Base-by-base conservation (phyloP, 2,797 vertebrate genomes). In the Chelidonichthys spinosus region DNA sequence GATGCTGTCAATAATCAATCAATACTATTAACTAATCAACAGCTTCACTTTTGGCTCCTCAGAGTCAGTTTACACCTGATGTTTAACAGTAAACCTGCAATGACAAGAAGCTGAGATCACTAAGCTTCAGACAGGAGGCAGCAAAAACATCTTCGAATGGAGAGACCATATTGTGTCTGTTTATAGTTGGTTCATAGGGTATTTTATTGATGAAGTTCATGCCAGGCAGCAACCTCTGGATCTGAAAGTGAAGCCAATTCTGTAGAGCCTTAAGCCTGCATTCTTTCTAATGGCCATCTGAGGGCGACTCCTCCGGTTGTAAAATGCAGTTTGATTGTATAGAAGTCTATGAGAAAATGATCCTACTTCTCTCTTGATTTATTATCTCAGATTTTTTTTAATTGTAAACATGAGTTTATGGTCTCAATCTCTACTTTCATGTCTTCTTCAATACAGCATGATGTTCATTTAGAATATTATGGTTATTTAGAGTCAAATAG, bases 1-100 rank as follows among this genome's bases (percentile, higher is more conserved):
- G 69, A 60, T 3, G 44, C n/a, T 10, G 64, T 70, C 82, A 58
- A 82, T 82, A 75, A 67, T 67, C 63, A 33, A n/a, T 84, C 81
- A 53, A 82, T 87, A 71, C 74, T 33, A 42, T 76, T 69, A 80
- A 75, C 74, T 61, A 36, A 81, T 86, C 85, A 74, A 32, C 68
- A 63, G 61, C 68, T 71, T 33, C 35, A 25, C 71, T 63, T 56
- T 7, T 15, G 53, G 36, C 63, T 72, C 60, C 47, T 64, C 18
- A 25, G 56, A 58, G 13, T 63, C 32, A 0, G 15, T 62, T 69
- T 52, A 11, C 63, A 33, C 32, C 43, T 53, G 44, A 72, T 56
- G 52, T 49, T 50, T 37, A 42, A 43, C 56, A 61, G 67, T 3
- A 44, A 66, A 72, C 40, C 18, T 52, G 49, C 49, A 52, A 2